Evolutionary conservation across 92 coral and sea anemone species (phyloP).

Genomic region (Meandrina meandrites): DNA sequence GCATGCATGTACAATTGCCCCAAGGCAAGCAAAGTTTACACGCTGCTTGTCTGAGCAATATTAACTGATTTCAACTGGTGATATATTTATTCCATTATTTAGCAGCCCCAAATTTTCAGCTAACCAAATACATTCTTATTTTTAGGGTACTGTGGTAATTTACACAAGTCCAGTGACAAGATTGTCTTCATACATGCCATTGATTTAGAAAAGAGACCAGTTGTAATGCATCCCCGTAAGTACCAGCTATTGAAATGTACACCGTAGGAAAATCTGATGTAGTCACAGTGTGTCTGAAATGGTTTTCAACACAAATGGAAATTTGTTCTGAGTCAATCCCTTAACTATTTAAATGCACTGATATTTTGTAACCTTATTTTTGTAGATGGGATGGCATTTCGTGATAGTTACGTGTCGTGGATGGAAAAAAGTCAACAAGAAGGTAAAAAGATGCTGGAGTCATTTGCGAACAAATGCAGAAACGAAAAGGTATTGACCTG

Average conservation of each 20-base stretch:
- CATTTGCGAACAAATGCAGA: slow-evolving; percentile 35
- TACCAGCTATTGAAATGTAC: no score
- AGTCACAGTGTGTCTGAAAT: no score
- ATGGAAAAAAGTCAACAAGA: slow-evolving; percentile 20
- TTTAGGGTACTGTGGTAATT: slow-evolving; percentile 40
- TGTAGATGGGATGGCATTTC: slow-evolving; percentile 45
- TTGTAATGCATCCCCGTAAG: slow-evolving; percentile 45
- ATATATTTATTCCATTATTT: no score
- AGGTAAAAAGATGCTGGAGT: slow-evolving; percentile 13
- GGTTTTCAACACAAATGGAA: no score
- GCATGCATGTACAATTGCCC: no score
- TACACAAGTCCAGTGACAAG: slow-evolving; percentile 27
- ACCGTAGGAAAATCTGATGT: no score
- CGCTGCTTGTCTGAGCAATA: no score
- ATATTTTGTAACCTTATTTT: not conserved
- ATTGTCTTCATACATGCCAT: slow-evolving; percentile 41
- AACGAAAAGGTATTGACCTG: slow-evolving; percentile 12
- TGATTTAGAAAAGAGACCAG: slow-evolving; percentile 40
- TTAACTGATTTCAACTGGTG: no score
- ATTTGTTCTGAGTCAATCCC: no score
- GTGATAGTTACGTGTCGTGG: slow-evolving; percentile 8
- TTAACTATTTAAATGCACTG: no score
- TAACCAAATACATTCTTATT: not conserved
- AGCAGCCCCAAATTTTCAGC: not conserved
- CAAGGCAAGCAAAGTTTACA: no score